A percentile compares a stretch with the other conserved stretches of the same genome.
phyloP scores from a whole-genome alignment of 2,113 vertebrate genomes.

The Capreolus pygargus region DNA sequence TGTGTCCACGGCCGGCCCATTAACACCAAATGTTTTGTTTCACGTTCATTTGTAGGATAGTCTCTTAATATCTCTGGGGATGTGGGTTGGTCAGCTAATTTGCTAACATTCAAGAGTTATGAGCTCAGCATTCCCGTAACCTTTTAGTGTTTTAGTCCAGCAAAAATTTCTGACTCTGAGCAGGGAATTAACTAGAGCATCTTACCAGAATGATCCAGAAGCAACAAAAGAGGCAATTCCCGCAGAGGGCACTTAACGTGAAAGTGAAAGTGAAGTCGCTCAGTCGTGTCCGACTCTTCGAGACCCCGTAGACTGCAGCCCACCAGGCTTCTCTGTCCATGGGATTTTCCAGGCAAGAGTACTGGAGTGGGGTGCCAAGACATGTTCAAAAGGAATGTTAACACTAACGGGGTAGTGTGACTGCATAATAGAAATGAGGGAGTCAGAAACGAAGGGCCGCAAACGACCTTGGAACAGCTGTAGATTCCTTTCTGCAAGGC shows the following conservation, averaged over 20 bases:
- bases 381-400: background rate
- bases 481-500: background rate
- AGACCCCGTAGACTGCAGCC: too few species aligned
- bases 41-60: constrained; percentile 5
- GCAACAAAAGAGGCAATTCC: background rate
- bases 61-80: background rate
- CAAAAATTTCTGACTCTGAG: background rate
- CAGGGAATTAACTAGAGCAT: background rate
- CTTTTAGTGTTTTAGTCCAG: background rate
- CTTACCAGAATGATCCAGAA: background rate
- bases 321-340: too few species aligned
- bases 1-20: background rate
- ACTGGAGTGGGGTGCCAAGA: background rate
- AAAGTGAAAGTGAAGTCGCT: too few species aligned
- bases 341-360: too few species aligned
- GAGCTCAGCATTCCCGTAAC: background rate
- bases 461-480: background rate
- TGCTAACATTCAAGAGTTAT: background rate
- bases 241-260: background rate
- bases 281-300: too few species aligned
- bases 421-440: background rate
- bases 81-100: background rate
- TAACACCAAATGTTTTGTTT: background rate
- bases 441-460: background rate
- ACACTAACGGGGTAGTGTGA: background rate